These are phyloP conservation scores for Acheta domesticus DNA, from an alignment of 2,888 invertebrate species.

Conservation along the genomic window DNA sequence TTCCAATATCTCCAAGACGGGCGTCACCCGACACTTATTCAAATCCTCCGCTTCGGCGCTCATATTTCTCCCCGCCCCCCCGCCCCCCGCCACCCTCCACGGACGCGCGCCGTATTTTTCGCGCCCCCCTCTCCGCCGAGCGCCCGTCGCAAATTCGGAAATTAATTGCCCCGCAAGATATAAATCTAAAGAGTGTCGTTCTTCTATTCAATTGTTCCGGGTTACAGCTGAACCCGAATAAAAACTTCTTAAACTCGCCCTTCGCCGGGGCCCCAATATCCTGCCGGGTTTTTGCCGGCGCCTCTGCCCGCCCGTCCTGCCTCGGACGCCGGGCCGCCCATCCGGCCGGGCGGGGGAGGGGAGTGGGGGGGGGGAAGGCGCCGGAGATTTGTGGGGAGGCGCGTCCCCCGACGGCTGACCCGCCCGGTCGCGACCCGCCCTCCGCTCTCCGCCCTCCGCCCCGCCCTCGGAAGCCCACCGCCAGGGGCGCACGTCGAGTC, in stretches of 20 bases:
- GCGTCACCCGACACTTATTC: background rate
- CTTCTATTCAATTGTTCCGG: conserved; percentile 18
- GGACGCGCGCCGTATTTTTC: background rate
- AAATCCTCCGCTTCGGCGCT: background rate
- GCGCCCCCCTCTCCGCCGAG: background rate
- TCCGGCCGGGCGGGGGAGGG: no score
- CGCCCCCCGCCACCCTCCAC: no score
- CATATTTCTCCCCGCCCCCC: background rate
- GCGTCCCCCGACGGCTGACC: no score
- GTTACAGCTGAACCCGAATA: background rate
- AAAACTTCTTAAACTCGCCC: conserved; percentile 6
- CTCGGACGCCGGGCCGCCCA: no score
- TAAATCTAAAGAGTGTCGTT: conserved; percentile 24
- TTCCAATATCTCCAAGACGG: no score
- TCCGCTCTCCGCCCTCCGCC: no score
- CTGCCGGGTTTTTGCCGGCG: background rate
- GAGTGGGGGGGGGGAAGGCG: no score
- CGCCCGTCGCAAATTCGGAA: conserved; percentile 18
- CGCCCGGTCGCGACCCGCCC: no score
- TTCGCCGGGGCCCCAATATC: background rate
- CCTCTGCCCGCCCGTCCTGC: no score
- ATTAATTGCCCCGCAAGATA: conserved; percentile 26
- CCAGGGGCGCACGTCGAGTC: no score
- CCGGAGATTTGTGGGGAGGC: no score
- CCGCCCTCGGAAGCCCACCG: no score